Evolutionary conservation across 2,888 invertebrate species (phyloP), one percentile per base, ranked within the genome.

Genomic region (Drosophila falleni): DNA sequence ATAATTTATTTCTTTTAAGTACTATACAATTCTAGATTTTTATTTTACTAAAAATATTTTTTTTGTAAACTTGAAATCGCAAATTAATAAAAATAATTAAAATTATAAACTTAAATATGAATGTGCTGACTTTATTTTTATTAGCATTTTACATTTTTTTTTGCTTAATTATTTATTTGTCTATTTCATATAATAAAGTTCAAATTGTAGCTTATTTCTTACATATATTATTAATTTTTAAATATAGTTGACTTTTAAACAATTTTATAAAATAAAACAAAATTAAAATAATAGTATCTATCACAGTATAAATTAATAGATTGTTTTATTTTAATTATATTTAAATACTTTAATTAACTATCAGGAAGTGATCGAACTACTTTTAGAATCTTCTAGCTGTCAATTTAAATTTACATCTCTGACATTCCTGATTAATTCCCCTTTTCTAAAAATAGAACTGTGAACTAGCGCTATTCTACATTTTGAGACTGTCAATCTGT

Each of bases 401-500:
- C 35, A 35, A 56, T 35, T 35, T 44, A 11, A 56, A 41, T 56
- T 15, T 23, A 56, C 44, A 5, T 15, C 44, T 35, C 15, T 44
- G 33, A 56, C 33, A 56, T 56, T 56, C 55, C 55, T 33, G 44
- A 42, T 13, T 42, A 15, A 42, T 41, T 23, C 11, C 31, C 49
- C 37, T 4, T 11, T 10, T 42, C 29, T 54, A 50, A 44, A 58
- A 44, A 39, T 49, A 71, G 42, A 39, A 37, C 41, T 42, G 33
- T 54, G 42, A 56, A 37, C 42, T 19, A 58, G 70, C 23, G 70
- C 23, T 47, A 41, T 56, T 51, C 50, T 55, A 65, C 16, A 23
- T 39, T 33, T 46, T 56, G 16, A 29, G 26, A 37, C 39, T 70
- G 59, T 53, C 49, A 59, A 60, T 35, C 33, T 41, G 60, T 63